Conservation (phyloP, 2,113 vertebrate genomes). For the Toxotes jaculatrix region DNA sequence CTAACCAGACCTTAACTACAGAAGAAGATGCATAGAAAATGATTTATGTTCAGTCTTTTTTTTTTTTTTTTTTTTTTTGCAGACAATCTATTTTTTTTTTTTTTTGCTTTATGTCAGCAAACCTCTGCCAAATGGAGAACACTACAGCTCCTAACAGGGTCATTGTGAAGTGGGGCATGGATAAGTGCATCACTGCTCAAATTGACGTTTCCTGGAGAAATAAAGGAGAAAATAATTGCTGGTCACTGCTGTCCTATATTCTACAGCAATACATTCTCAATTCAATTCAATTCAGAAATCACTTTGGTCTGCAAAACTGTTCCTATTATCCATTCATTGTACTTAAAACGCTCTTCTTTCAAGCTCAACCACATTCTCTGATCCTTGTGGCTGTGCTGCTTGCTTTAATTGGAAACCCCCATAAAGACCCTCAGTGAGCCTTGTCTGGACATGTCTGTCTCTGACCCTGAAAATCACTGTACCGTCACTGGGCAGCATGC, state of each 20-base stretch:
- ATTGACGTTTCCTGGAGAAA: slow-evolving; percentile 10
- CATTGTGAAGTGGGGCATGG: neutral
- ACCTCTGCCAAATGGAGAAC: neutral
- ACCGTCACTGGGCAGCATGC: slow-evolving; percentile 52
- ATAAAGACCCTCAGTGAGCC: slow-evolving; percentile 55
- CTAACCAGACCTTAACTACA: neutral
- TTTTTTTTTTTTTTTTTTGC: neutral
- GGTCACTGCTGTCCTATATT: slow-evolving; percentile 2
- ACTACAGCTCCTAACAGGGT: neutral
- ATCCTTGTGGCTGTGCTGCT: slow-evolving; percentile 16
- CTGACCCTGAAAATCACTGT: slow-evolving; percentile 73
- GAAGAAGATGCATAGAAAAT: neutral
- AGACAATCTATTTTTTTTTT: neutral
- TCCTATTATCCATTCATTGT: slow-evolving; percentile 35
- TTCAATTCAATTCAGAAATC: slow-evolving; percentile 36
- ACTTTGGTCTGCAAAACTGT: slow-evolving; percentile 19
- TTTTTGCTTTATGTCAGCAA: neutral
- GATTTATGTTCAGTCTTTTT: no score
- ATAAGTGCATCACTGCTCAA: slow-evolving; percentile 10
- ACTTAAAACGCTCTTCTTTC: slow-evolving; percentile 25
- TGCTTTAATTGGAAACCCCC: slow-evolving; percentile 63
- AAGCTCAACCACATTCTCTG: slow-evolving; percentile 31
- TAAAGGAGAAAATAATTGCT: slow-evolving; percentile 27
- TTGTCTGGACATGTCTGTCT: slow-evolving; percentile 46
- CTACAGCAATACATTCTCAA: neutral